Conservation (phyloP, 2,888 invertebrate species). For the Aphidoletes aphidimyza region DNA sequence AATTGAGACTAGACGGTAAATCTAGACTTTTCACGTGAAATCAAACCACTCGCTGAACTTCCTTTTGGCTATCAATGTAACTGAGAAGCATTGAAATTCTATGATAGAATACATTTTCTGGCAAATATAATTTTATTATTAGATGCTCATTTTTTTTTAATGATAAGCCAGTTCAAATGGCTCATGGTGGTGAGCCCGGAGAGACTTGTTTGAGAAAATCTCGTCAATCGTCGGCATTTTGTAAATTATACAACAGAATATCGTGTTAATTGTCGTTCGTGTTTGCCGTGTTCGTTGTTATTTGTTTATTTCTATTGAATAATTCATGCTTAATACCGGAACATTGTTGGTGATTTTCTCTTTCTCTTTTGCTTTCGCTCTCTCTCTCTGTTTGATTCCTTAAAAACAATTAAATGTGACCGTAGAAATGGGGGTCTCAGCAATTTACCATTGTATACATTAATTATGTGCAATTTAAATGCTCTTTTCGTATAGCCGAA, state of each 20-base stretch:
- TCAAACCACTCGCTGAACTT: not conserved
- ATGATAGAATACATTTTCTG: no score
- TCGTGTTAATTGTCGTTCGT: constrained; percentile 12
- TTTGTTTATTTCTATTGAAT: constrained; percentile 34
- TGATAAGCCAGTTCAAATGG: no score
- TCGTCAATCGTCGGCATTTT: not conserved
- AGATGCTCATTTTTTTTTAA: no score
- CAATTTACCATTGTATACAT: not conserved
- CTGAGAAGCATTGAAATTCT: no score
- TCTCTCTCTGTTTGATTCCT: constrained; percentile 22
- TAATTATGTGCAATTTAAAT: constrained; percentile 20
- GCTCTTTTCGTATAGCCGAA: not conserved
- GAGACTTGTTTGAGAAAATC: no score
- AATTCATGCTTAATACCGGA: not conserved
- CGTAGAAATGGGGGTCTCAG: not conserved
- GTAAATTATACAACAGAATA: not conserved
- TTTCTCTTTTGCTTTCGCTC: not conserved
- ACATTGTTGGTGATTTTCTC: constrained; percentile 21
- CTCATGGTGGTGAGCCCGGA: no score
- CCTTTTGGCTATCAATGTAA: no score
- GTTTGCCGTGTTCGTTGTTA: not conserved
- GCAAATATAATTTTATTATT: no score
- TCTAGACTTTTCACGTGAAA: not conserved
- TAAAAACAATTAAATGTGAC: not conserved
- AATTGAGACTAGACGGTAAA: no score